phyloP scores from a whole-genome alignment of 37 sponge, comb jelly and placozoan species.

The Oscarella lobularis region DNA sequence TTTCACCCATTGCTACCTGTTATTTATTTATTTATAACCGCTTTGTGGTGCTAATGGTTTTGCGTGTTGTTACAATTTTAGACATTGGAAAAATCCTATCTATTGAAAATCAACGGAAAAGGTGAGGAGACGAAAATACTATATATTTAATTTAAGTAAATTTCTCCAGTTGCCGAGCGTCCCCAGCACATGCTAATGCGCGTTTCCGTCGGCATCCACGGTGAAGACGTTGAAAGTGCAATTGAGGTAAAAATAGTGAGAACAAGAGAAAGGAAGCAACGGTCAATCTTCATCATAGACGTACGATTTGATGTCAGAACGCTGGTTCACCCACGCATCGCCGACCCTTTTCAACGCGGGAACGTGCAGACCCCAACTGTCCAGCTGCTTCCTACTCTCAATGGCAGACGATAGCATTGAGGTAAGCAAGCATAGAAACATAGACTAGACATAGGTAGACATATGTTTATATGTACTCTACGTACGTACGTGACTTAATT shows the following conservation, averaged over 20 bases:
- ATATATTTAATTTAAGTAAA: no score
- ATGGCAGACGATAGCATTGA: slow-evolving; percentile 99
- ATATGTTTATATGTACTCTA: no score
- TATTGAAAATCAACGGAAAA: slow-evolving; percentile 85
- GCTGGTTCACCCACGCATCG: slow-evolving; percentile 99
- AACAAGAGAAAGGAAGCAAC: no score
- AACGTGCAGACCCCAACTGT: slow-evolving; percentile 91
- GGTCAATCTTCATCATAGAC: no score
- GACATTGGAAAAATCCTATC: slow-evolving; percentile 93
- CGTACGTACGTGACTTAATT: no score
- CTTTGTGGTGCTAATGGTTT: not conserved
- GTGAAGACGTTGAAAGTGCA: slow-evolving; percentile 67
- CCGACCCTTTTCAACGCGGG: slow-evolving; percentile 99
- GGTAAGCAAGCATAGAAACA: slow-evolving; percentile 9
- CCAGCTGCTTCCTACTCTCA: slow-evolving; percentile 88
- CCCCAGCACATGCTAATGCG: slow-evolving; percentile 99
- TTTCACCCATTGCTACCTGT: not conserved
- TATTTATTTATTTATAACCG: no score
- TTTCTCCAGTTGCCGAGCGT: slow-evolving; percentile 82
- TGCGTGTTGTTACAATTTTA: slow-evolving; percentile 3
- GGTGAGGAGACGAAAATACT: no score
- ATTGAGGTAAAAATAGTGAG: slow-evolving; percentile 60
- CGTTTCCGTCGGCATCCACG: slow-evolving; percentile 90
- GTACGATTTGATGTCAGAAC: slow-evolving; percentile 94
- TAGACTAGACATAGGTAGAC: no score